Evolutionary conservation across 1,140 invertebrate species (phyloP).

Genomic region (Plectrocnemia conspersa): DNA sequence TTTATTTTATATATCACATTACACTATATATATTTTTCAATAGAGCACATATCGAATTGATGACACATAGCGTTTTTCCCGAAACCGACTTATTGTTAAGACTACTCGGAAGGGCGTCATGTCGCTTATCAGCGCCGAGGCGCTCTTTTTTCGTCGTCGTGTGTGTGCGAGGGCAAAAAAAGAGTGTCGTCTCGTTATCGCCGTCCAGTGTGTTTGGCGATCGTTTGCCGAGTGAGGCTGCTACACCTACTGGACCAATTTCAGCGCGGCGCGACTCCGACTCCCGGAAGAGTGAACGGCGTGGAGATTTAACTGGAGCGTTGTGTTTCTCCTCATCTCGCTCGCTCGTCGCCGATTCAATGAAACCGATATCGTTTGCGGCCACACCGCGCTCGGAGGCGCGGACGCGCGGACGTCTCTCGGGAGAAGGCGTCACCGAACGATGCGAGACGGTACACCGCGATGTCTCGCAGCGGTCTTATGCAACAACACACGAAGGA

Average conservation of each 20-base stretch:
- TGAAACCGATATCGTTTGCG: conserved; percentile 31
- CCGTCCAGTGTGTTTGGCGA: conserved; percentile 23
- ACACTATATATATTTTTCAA: too few species aligned
- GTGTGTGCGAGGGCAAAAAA: conserved; percentile 18
- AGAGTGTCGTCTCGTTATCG: conserved; percentile 27
- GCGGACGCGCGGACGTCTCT: conserved; percentile 12
- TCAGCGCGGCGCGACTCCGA: conserved; percentile 18
- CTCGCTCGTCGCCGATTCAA: conserved; percentile 27
- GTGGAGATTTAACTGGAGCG: conserved; percentile 33
- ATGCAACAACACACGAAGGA: background rate
- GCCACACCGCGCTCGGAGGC: conserved; percentile 22
- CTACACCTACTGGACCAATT: conserved; percentile 36
- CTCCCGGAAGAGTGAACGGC: conserved; percentile 32
- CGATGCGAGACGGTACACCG: too few species aligned
- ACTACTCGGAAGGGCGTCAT: too few species aligned
- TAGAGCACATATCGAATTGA: too few species aligned
- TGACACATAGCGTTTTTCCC: too few species aligned
- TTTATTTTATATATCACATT: too few species aligned
- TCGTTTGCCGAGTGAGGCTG: conserved; percentile 27
- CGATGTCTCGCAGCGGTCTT: too few species aligned
- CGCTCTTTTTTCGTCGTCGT: conserved; percentile 2
- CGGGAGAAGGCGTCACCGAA: too few species aligned
- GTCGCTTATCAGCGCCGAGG: background rate
- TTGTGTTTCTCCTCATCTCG: conserved; percentile 23
- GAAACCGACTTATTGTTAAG: too few species aligned